phyloP scores from a whole-genome alignment of 2,888 invertebrate species.

The Theretra japonica region DNA sequence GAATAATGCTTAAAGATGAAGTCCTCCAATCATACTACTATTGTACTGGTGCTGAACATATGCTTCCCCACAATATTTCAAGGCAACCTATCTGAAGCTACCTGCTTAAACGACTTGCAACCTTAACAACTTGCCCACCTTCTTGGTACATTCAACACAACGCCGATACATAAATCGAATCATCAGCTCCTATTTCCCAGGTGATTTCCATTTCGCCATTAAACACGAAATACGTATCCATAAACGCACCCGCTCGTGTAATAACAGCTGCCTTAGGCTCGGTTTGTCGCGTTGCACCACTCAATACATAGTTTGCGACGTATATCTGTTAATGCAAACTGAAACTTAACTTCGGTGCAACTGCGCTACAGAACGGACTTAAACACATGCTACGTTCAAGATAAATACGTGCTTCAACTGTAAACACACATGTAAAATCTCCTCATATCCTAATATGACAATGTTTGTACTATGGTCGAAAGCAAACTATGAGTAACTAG shows the following conservation, averaged over 20 bases:
- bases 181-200: not conserved
- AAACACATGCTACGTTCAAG: conserved; percentile 50
- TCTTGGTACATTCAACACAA: no score
- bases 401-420: conserved; percentile 25
- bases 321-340: conserved; percentile 51
- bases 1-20: no score
- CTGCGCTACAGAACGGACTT: conserved; percentile 48
- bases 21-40: no score
- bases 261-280: conserved; percentile 29
- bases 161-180: not conserved
- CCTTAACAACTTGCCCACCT: no score
- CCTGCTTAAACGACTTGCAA: no score
- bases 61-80: no score
- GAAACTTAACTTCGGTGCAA: conserved; percentile 54
- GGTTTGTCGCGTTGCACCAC: conserved; percentile 36
- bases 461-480: not conserved
- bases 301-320: conserved; percentile 45
- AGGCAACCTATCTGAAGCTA: no score
- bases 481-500: not conserved
- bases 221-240: not conserved
- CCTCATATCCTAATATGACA: conserved; percentile 10
- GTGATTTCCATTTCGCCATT: no score
- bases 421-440: conserved; percentile 26
- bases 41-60: no score
- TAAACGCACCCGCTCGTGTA: conserved; percentile 6